Percentiles rank a stretch among this genome's conserved stretches.
Evolutionary conservation across 2,888 invertebrate genomes (phyloP).

Genomic region (Serrognathus titanus): DNA sequence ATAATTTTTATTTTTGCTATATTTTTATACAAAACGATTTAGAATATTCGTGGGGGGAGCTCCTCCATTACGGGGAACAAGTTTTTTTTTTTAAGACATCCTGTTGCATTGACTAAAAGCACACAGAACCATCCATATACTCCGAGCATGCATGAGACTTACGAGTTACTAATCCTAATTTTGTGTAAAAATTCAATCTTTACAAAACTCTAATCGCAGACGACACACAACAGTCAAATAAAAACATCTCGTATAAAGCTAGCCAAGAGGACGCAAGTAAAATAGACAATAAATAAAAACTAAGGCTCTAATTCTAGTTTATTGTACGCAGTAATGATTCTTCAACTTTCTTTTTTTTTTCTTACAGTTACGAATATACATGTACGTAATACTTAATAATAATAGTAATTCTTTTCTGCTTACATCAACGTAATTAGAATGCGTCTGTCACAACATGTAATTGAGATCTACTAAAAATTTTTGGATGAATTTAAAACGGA

Average conservation of each 20-base stretch:
- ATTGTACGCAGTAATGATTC: conserved; percentile 27
- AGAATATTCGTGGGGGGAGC: conserved; percentile 30
- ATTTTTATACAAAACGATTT: conserved; percentile 32
- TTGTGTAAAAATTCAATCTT: neutral
- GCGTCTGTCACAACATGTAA: conserved; percentile 21
- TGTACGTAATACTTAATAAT: conserved; percentile 30
- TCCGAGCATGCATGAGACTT: too few relatives aligned
- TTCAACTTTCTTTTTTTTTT: neutral
- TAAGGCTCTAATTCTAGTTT: conserved; percentile 21
- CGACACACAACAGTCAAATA: conserved; percentile 17
- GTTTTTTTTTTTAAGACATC: neutral
- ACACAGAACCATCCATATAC: neutral
- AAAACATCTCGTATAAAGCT: conserved; percentile 9
- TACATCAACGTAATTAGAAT: conserved; percentile 20
- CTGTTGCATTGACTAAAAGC: neutral
- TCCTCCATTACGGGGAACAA: too few relatives aligned
- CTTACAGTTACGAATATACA: conserved; percentile 29
- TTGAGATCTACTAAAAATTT: conserved; percentile 17
- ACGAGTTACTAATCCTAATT: too few relatives aligned
- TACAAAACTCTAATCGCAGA: neutral
- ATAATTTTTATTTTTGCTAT: conserved; percentile 27
- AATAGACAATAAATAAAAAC: conserved; percentile 29
- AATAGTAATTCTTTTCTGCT: conserved; percentile 13
- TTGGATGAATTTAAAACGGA: conserved; percentile 2
- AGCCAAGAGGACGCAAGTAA: conserved; percentile 14